Evolutionary conservation across 1,140 invertebrate genomes (phyloP).

Genomic region (Heliconius eleuchia): DNA sequence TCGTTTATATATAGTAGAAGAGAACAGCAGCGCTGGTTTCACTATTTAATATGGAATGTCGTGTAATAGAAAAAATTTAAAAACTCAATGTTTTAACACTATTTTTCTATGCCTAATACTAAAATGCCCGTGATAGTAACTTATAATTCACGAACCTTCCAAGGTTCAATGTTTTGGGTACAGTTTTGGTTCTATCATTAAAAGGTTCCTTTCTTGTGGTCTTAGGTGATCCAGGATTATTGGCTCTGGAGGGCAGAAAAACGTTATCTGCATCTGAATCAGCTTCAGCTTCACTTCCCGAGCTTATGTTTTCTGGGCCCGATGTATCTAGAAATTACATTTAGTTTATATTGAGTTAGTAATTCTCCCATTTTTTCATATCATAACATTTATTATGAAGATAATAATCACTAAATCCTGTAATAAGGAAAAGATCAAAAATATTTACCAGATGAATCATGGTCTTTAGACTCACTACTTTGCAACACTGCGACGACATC

Average conservation of each 20-base stretch:
- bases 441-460: conserved; percentile 75
- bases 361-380: background rate
- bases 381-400: background rate
- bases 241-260: conserved; percentile 71
- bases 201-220: conserved; percentile 42
- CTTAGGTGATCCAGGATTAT: conserved; percentile 53
- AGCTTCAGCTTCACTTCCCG: conserved; percentile 75
- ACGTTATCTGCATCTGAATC: conserved; percentile 80
- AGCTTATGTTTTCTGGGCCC: conserved; percentile 75
- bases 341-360: background rate
- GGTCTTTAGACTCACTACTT: conserved; percentile 71
- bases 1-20: no score
- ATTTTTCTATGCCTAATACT: background rate
- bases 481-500: conserved; percentile 79
- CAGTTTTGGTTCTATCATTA: conserved; percentile 54
- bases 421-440: background rate
- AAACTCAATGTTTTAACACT: no score
- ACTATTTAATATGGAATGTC: no score
- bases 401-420: background rate
- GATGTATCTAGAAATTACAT: conserved; percentile 68
- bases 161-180: conserved; percentile 76
- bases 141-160: conserved; percentile 55
- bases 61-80: no score
- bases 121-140: background rate
- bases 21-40: no score